Conservation (phyloP, 2,888 invertebrate genomes). For the Alcis repandata region DNA sequence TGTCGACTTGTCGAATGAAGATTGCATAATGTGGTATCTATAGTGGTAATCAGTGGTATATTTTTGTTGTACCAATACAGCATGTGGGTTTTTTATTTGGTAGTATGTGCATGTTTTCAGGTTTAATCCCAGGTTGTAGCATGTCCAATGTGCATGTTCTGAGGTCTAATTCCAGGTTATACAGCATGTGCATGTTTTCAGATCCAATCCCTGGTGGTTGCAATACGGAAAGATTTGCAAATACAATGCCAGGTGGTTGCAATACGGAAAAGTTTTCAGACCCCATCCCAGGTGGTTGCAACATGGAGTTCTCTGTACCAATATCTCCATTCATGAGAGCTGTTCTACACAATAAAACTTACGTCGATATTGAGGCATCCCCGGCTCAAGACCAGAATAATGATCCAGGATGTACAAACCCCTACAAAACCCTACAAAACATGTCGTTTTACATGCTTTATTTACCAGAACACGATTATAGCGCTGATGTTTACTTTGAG, state of each 20-base stretch:
- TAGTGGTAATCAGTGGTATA: too few relatives aligned
- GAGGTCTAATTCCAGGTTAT: not conserved
- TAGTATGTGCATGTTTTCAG: not conserved
- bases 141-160: too few relatives aligned
- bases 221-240: too few relatives aligned
- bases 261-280: conserved; percentile 90
- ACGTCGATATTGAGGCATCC: conserved; percentile 85
- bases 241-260: conserved; percentile 93
- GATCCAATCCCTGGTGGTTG: conserved; percentile 94
- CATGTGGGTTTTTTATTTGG: too few relatives aligned
- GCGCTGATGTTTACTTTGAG: conserved; percentile 86
- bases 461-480: conserved; percentile 85
- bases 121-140: conserved; percentile 79
- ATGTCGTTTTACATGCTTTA: conserved; percentile 87
- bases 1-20: too few relatives aligned
- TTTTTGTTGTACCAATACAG: too few relatives aligned
- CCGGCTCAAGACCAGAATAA: conserved; percentile 71
- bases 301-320: conserved; percentile 88
- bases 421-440: conserved; percentile 64
- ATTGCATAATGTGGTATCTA: too few relatives aligned
- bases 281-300: conserved; percentile 93
- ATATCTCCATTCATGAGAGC: conserved; percentile 87
- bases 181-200: conserved; percentile 65
- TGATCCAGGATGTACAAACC: conserved; percentile 37
- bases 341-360: conserved; percentile 61